Evolutionary conservation across 64 coral and sea anemone species (phyloP).

Genomic region (Platygyra sinensis): DNA sequence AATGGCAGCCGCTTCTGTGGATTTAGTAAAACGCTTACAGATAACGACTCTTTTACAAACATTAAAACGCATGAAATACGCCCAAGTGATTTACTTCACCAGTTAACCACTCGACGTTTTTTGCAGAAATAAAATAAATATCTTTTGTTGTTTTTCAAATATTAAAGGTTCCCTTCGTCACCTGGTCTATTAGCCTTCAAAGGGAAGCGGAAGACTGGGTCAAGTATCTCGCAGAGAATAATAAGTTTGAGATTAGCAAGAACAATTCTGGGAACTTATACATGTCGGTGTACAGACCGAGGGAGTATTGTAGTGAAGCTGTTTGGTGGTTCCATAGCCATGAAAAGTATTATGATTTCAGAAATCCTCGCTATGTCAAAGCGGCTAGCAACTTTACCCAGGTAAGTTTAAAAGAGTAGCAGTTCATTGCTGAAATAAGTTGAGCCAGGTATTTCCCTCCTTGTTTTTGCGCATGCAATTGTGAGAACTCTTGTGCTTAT

Average conservation of each 20-base stretch:
- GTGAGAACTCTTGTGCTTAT: too few relatives aligned
- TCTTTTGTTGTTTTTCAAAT: background rate
- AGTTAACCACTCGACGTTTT: too few relatives aligned
- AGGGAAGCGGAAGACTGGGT: constrained; percentile 30
- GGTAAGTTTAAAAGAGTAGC: background rate
- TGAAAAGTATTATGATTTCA: constrained; percentile 41
- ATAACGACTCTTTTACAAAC: too few relatives aligned
- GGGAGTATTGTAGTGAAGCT: constrained; percentile 25
- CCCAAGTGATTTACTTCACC: too few relatives aligned
- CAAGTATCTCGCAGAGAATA: constrained; percentile 23
- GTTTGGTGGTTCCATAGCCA: constrained; percentile 23
- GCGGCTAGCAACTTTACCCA: constrained; percentile 11
- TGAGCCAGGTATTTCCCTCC: too few relatives aligned
- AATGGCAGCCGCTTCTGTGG: too few relatives aligned
- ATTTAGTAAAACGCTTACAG: too few relatives aligned
- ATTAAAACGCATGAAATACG: too few relatives aligned
- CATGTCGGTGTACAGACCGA: background rate
- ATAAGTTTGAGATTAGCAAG: background rate
- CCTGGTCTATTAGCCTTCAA: constrained; percentile 10
- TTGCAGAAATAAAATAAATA: too few relatives aligned
- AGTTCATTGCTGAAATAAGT: too few relatives aligned
- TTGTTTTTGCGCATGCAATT: too few relatives aligned
- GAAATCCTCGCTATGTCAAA: background rate
- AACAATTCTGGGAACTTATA: constrained; percentile 35
- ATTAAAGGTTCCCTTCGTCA: constrained; percentile 19